phyloP scores from a whole-genome alignment of 2,113 vertebrate species.

The Pan paniscus region DNA sequence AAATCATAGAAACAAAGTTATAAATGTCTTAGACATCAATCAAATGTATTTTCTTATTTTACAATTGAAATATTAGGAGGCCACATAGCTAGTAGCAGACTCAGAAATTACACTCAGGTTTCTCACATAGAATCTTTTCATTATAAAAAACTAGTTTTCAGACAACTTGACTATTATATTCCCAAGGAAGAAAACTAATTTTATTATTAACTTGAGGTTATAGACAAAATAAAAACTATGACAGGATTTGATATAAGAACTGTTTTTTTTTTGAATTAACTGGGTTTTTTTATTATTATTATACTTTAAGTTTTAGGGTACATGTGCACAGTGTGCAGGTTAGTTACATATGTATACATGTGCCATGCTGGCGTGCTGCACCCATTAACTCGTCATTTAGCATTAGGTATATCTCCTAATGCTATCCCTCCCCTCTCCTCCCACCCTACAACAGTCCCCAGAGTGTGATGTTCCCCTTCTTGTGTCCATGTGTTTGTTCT shows the following conservation, averaged over 20 bases:
- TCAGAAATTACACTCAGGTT: neutral
- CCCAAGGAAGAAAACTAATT: conserved; percentile 27
- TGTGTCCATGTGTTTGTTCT: no score
- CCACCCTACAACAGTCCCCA: no score
- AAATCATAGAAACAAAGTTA: neutral
- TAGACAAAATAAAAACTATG: neutral
- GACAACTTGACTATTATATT: neutral
- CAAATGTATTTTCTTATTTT: neutral
- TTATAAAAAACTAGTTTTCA: neutral
- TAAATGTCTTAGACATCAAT: neutral
- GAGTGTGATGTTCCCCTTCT: no score
- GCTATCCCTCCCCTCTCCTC: no score
- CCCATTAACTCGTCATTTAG: no score
- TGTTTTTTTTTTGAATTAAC: neutral
- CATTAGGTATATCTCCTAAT: no score
- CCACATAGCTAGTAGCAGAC: neutral
- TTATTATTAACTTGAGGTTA: neutral
- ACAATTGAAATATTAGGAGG: neutral
- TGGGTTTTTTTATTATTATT: no score
- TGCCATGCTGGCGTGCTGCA: no score
- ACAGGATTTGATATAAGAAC: neutral
- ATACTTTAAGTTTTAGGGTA: no score
- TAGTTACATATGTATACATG: no score
- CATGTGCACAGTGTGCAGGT: no score
- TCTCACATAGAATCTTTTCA: neutral